Evolutionary conservation across 2,888 invertebrate genomes (phyloP), one percentile per base, ranked within the genome.

Genomic region (Morpho deidamia): DNA sequence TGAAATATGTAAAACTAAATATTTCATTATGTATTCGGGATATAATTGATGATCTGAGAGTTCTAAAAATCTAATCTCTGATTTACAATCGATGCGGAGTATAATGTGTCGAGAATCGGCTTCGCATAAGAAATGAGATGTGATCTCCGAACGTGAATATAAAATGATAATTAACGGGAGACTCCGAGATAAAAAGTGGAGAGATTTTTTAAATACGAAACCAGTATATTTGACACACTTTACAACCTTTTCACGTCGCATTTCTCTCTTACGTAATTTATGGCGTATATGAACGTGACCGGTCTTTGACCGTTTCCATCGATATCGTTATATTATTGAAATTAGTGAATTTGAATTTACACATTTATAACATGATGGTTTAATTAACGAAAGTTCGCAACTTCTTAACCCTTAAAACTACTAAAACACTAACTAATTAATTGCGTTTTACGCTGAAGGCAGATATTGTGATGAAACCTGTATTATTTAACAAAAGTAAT

Each of bases 191-290:
- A 55, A 61, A 62, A 63, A 56, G 42, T 51, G 59, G 60, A 60
- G 60, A 62, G 59, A 62, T 63, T 63, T 64, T 23, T 63, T 56
- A 53, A 56, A 59, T 58, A 53, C 51, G 39, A 61, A 65, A 66
- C 65, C 65, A 63, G 63, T 63, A 60, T 54, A 44, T 57, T 51
- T 63, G 65, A 56, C 66, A 66, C 44, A 63, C 63, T 63, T 66
- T 51, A 52, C 35, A 53, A 56, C 51, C 54, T 59, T 61, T 55
- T 51, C 60, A 53, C 53, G 59, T 42, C 53, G 60, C 53, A 60
- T 63, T 63, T 63, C 61, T 51, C 61, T 62, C 53, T 59, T 59
- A 60, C 53, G 53, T 49, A 59, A 63, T 43, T 55, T 46, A 51
- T 23, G 32, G 50, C 43, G 38, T n/a, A 49, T 14, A 35, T 12